phyloP scores from a whole-genome alignment of 2,797 vertebrate species.

The Pteronotus mesoamericanus region DNA sequence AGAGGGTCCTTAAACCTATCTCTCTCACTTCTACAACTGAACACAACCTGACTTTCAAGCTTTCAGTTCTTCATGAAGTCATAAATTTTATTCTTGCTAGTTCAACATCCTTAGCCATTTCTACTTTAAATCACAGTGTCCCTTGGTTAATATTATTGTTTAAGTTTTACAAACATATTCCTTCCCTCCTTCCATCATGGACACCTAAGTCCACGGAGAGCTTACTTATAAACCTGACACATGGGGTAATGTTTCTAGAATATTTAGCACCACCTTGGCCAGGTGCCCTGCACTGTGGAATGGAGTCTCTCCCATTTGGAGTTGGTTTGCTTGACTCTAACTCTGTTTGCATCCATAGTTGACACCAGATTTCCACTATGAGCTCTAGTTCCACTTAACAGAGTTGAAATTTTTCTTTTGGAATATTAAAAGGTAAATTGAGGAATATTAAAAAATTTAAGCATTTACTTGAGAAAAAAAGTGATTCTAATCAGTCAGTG shows the following conservation, averaged over 20 bases:
- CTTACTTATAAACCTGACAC: not conserved
- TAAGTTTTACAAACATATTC: not conserved
- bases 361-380: not conserved
- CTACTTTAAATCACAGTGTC: not conserved
- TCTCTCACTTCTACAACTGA: not conserved
- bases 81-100: not conserved
- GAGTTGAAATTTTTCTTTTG: not conserved
- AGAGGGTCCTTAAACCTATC: not conserved
- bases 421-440: not conserved
- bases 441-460: not conserved
- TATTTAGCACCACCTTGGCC: no score
- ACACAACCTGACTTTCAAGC: not conserved
- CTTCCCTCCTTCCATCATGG: not conserved
- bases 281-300: rapidly evolving
- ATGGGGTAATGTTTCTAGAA: not conserved
- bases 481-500: not conserved
- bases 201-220: not conserved
- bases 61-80: not conserved
- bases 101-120: not conserved
- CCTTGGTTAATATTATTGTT: not conserved
- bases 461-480: not conserved
- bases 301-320: not conserved
- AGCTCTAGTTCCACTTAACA: not conserved
- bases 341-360: not conserved
- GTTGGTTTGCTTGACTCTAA: not conserved